phyloP scores from a whole-genome alignment of 2,113 vertebrate genomes.

The Mus spicilegus region DNA sequence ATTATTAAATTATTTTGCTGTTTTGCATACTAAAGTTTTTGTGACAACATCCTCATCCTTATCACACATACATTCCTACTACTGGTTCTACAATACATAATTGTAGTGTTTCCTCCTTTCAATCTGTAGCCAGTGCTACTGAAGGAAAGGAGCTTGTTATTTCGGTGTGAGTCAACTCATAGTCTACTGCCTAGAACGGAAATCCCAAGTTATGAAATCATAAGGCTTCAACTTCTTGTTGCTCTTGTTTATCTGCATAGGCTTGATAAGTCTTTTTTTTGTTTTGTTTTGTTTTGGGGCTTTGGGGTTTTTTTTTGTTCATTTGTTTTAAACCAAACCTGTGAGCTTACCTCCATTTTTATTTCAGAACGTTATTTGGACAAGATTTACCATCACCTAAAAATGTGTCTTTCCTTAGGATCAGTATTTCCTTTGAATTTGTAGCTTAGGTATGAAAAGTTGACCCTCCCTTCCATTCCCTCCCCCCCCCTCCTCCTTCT shows the following conservation, averaged over 20 bases:
- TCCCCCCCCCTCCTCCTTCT: not conserved
- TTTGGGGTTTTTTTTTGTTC: not conserved
- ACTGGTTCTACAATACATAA: not conserved
- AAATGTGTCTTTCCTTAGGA: not conserved
- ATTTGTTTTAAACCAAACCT: constrained; percentile 2
- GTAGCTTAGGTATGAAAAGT: not conserved
- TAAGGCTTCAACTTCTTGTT: not conserved
- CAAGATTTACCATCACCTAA: constrained; percentile 11
- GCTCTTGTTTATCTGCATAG: not conserved
- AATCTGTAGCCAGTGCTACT: not conserved
- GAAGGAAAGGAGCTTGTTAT: constrained; percentile 36
- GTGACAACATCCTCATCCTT: constrained; percentile 26
- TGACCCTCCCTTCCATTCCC: not conserved
- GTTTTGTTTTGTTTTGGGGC: not conserved
- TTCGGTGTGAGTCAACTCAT: not conserved
- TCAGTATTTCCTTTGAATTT: not conserved
- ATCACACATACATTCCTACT: not conserved
- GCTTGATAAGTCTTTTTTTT: not conserved
- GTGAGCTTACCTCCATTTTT: constrained; percentile 20
- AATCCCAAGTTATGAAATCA: constrained; percentile 32
- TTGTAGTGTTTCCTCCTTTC: constrained; percentile 20
- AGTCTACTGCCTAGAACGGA: not conserved
- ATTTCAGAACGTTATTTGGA: constrained; percentile 27
- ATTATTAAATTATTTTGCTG: constrained; percentile 33
- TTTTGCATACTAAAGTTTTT: constrained; percentile 40